A percentile compares a stretch with the other conserved stretches of the same genome.
Conservation (phyloP, 2,113 vertebrate genomes). For the Phodopus roborovskii region DNA sequence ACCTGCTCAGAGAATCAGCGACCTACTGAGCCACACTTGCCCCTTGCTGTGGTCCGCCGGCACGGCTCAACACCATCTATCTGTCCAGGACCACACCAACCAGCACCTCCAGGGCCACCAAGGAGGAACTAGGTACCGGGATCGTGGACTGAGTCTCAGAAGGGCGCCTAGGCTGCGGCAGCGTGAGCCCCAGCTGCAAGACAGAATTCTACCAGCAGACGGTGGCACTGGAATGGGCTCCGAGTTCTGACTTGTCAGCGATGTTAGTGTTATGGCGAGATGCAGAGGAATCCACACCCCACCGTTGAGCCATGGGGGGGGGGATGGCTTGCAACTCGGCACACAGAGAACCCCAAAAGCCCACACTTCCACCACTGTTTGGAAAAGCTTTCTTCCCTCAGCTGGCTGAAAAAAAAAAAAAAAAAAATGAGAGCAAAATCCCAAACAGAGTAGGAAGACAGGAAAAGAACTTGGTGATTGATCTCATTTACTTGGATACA, state of each 20-base stretch:
- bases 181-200: not conserved
- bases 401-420: not conserved
- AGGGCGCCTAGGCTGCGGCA: not conserved
- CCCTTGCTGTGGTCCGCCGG: not conserved
- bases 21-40: fast-evolving
- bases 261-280: not conserved
- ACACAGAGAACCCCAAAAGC: not conserved
- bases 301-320: not conserved
- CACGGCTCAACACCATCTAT: not conserved
- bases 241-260: not conserved
- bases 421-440: not conserved
- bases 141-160: not conserved
- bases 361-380: fast-evolving
- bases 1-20: not conserved
- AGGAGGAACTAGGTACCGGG: not conserved
- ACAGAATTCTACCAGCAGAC: not conserved
- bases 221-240: not conserved
- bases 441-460: not conserved
- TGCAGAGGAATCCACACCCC: not conserved
- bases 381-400: not conserved
- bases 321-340: not conserved
- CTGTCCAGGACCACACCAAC: not conserved
- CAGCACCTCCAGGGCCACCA: not conserved
- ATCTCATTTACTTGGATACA: not conserved
- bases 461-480: not conserved